Evolutionary conservation across 2,888 invertebrate genomes (phyloP), one percentile per base, ranked within the genome.

Genomic region (Gnatocerus cornutus): DNA sequence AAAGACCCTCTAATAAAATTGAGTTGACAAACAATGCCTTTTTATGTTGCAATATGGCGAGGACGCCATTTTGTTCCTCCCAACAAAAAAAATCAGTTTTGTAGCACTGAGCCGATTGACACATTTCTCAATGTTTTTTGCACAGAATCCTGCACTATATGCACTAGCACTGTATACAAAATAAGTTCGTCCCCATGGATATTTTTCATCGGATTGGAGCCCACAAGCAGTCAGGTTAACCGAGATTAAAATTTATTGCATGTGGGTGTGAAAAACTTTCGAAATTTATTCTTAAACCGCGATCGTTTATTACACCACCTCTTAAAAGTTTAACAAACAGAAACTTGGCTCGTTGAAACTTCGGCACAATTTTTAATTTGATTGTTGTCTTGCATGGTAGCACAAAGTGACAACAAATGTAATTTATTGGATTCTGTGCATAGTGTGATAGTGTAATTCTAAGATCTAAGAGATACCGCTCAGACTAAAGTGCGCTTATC

Each of bases 231-330:
- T 21, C 43, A 58, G 29, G 41, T 58, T 58, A 58, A 27, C 33
- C 37, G n/a, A 14, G 16, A 52, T 52, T 30, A 30, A 43, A 59
- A 59, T 59, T 59, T 46, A 59, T 46, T 59, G 59, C 59, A 30
- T 59, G 46, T 48, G 30, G 33, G 33, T 48, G 14, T 58, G 14
- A 58, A 58, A 58, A 58, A 45, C 37, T 8, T 29, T 30, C 27
- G 43, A 58, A 58, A 58, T 58, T 58, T 58, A 58, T 58, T 58
- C 45, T 58, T 58, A 58, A 58, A 58, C 58, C 43, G 58, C 59
- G 46, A 59, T 59, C 46, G 46, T 59, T 59, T 59, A 33, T 59
- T 59, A 59, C 33, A 16, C n/a, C 43, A 21, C 59, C 59, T 59
- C 9, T 59, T 59, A 41, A 46, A 59, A 59, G 14, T 46, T 59